Evolutionary conservation across 2,888 invertebrate species (phyloP).

Genomic region (Dione vanillae): DNA sequence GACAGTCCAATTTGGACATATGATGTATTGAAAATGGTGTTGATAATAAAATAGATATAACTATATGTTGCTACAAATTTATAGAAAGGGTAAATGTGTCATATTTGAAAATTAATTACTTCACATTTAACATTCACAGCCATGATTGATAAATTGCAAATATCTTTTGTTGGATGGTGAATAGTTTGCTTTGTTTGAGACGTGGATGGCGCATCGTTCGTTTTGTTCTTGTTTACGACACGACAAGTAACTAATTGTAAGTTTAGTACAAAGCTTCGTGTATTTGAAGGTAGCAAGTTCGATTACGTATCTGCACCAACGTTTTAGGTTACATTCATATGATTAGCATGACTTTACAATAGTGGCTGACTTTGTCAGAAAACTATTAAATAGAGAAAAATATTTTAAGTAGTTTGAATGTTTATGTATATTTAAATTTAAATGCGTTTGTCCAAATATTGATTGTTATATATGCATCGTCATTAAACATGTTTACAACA

Average conservation of each 20-base stretch:
- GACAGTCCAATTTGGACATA: too few species aligned
- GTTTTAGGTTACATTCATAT: too few species aligned
- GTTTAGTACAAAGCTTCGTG: not conserved
- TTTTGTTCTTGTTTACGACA: constrained; percentile 30
- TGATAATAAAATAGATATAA: too few species aligned
- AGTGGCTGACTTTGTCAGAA: too few species aligned
- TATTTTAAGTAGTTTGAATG: too few species aligned
- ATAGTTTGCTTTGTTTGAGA: constrained; percentile 45
- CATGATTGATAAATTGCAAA: constrained; percentile 56
- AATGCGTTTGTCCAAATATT: too few species aligned
- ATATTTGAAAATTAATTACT: constrained; percentile 56
- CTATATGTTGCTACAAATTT: not conserved
- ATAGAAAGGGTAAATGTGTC: not conserved
- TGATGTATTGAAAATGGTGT: too few species aligned
- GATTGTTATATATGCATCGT: too few species aligned
- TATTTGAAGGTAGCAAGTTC: not conserved
- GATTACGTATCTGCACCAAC: not conserved
- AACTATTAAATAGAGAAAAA: too few species aligned
- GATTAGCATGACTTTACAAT: too few species aligned
- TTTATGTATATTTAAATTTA: too few species aligned
- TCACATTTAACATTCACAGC: constrained; percentile 61
- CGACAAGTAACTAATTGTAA: not conserved
- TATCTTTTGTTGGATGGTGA: constrained; percentile 50
- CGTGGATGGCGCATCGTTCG: constrained; percentile 40
- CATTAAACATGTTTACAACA: too few species aligned